These are phyloP conservation scores for Brachionus koreanus DNA, from an alignment of 1,140 invertebrate genomes.

Conservation along the genomic window DNA sequence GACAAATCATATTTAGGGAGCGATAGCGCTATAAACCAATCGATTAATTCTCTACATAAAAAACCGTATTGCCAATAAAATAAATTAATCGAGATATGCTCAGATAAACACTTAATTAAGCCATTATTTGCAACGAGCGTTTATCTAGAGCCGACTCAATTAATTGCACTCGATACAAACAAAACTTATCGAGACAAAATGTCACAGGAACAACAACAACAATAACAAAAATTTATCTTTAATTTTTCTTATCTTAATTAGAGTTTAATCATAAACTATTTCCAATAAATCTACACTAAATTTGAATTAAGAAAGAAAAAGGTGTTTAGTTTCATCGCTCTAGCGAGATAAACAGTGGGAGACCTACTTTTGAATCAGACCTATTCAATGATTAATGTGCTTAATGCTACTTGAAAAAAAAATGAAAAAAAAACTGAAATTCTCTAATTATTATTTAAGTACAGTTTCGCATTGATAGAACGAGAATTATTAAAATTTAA, in stretches of 20 bases:
- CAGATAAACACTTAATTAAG: slow-evolving; percentile 27
- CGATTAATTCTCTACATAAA: neutral
- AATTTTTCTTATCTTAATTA: slow-evolving; percentile 37
- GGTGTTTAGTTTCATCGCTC: neutral
- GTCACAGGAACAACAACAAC: neutral
- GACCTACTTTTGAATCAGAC: slow-evolving; percentile 4
- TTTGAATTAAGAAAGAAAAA: neutral
- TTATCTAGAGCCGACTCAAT: neutral
- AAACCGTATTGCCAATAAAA: neutral
- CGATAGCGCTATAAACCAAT: slow-evolving; percentile 5
- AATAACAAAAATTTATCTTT: neutral
- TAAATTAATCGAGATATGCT: neutral
- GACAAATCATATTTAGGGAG: neutral
- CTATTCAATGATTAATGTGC: slow-evolving; percentile 22
- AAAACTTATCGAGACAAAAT: slow-evolving; percentile 14
- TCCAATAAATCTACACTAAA: slow-evolving; percentile 2
- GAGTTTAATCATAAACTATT: neutral
- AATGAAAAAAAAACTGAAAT: neutral
- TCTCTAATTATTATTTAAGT: slow-evolving; percentile 39
- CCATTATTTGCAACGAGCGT: neutral
- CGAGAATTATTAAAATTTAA: slow-evolving; percentile 6
- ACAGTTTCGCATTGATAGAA: neutral
- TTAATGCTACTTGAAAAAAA: slow-evolving; percentile 16
- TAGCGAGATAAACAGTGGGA: slow-evolving; percentile 32
- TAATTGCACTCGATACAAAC: neutral